These are phyloP conservation scores for Periparus ater DNA, from an alignment of 2,797 vertebrate genomes.

Conservation along the genomic window DNA sequence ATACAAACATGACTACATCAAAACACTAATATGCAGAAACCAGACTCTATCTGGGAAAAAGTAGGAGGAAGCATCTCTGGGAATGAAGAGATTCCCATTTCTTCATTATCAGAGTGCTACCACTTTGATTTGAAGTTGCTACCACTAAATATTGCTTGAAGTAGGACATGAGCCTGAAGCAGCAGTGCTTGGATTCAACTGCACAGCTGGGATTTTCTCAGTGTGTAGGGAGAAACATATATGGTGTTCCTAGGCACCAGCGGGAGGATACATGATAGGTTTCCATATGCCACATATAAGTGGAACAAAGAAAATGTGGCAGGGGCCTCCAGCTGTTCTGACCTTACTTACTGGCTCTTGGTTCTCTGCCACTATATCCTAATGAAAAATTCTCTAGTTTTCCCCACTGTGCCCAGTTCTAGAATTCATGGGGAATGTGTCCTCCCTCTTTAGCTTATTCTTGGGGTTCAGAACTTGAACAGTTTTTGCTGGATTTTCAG, in stretches of 20 bases:
- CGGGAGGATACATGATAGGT: fast-evolving
- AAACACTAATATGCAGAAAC: background rate
- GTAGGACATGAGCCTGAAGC: background rate
- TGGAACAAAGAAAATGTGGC: background rate
- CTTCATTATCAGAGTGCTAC: background rate
- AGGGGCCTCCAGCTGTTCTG: background rate
- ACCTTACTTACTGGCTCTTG: background rate
- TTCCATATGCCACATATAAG: background rate
- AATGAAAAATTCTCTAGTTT: background rate
- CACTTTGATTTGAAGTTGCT: background rate
- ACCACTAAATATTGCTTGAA: background rate
- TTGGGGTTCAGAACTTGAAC: background rate
- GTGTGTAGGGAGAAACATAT: background rate
- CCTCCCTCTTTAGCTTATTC: background rate
- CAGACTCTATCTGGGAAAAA: background rate
- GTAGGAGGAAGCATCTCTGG: background rate
- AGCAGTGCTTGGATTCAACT: background rate
- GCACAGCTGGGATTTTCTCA: background rate
- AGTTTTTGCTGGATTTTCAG: background rate
- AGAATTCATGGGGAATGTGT: background rate
- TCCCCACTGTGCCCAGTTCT: background rate
- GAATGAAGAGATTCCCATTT: background rate
- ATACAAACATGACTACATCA: background rate
- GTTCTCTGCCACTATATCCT: background rate
- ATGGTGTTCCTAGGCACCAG: background rate